These are phyloP conservation scores for Stictocephala bisonia DNA, from an alignment of 2,888 invertebrate species.

Conservation along the genomic window DNA sequence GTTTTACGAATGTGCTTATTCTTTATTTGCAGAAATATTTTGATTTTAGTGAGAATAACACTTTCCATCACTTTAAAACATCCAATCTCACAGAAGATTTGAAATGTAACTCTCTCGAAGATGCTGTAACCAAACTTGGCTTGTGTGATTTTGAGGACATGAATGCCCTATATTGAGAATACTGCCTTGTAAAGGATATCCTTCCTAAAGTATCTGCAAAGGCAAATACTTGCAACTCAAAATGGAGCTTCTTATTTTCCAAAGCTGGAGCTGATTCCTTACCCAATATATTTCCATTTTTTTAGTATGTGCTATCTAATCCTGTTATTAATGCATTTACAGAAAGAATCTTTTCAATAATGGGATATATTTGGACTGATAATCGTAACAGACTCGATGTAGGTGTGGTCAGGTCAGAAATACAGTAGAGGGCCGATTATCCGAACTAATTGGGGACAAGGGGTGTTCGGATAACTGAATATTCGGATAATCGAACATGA, in stretches of 20 bases:
- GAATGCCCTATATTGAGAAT: neutral
- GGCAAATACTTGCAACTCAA: too few relatives aligned
- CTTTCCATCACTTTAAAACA: neutral
- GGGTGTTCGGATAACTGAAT: too few relatives aligned
- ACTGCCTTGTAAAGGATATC: neutral
- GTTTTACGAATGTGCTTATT: neutral
- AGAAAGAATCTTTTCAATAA: too few relatives aligned
- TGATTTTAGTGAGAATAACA: neutral
- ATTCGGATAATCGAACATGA: too few relatives aligned
- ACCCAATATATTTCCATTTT: neutral
- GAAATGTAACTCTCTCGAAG: neutral
- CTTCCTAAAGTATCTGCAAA: neutral
- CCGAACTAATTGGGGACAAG: too few relatives aligned
- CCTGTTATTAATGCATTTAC: neutral
- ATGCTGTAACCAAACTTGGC: too few relatives aligned
- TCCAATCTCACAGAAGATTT: neutral
- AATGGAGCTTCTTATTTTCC: neutral
- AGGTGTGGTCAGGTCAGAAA: neutral
- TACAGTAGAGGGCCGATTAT: too few relatives aligned
- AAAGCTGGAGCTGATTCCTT: neutral
- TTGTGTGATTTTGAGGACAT: too few relatives aligned
- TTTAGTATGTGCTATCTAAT: neutral
- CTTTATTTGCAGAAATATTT: neutral
- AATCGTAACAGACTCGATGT: too few relatives aligned
- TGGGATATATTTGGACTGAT: too few relatives aligned